phyloP scores from a whole-genome alignment of 2,888 invertebrate genomes.

The Scaptomyza caliginosa region DNA sequence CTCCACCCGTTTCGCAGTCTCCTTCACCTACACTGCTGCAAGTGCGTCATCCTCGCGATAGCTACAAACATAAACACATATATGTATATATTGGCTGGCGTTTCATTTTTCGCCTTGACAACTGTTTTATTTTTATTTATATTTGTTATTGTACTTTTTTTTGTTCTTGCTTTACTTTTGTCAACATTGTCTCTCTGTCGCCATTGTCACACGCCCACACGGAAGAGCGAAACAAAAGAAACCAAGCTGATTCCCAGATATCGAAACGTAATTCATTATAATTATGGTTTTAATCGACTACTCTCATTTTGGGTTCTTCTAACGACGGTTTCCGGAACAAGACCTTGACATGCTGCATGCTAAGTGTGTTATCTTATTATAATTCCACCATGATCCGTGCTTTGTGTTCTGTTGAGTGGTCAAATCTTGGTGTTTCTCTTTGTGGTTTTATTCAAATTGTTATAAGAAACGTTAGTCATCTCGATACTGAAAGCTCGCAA shows the following conservation, averaged over 20 bases:
- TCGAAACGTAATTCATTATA: constrained; percentile 39
- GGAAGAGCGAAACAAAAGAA: constrained; percentile 11
- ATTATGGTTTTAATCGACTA: constrained; percentile 45
- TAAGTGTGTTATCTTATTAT: too few relatives aligned
- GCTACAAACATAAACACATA: constrained; percentile 19
- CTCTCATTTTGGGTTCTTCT: constrained; percentile 24
- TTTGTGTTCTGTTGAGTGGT: neutral
- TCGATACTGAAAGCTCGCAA: neutral
- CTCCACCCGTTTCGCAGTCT: too few relatives aligned
- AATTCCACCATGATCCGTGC: neutral
- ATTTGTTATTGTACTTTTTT: constrained; percentile 13
- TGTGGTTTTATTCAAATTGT: neutral
- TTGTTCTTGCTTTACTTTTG: too few relatives aligned
- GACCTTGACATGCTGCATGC: too few relatives aligned
- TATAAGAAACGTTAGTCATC: constrained; percentile 30
- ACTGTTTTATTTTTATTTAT: constrained; percentile 4
- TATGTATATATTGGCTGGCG: constrained; percentile 35
- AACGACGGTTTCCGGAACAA: too few relatives aligned
- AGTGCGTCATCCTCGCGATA: constrained; percentile 36
- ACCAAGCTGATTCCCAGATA: constrained; percentile 34
- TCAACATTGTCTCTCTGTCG: too few relatives aligned
- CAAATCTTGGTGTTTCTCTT: neutral
- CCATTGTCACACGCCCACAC: constrained; percentile 35
- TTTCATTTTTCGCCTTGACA: constrained; percentile 50
- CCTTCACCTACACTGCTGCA: constrained; percentile 1